These are phyloP conservation scores for Platycheirus rosarum DNA, from an alignment of 2,888 invertebrate species.

Conservation along the genomic window DNA sequence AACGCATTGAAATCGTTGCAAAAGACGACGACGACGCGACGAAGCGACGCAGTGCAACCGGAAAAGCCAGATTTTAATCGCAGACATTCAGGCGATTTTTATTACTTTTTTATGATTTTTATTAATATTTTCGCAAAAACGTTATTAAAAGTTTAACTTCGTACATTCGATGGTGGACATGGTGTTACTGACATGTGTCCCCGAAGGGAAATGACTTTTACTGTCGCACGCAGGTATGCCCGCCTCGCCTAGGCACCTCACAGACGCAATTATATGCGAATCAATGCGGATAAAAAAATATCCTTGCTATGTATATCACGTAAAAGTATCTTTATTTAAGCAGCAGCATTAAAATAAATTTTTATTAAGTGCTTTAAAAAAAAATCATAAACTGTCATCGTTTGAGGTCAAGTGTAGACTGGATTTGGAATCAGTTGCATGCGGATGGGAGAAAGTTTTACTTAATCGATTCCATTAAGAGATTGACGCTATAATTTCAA, in stretches of 20 bases:
- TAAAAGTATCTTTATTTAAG: conserved; percentile 31
- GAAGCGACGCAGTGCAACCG: conserved; percentile 36
- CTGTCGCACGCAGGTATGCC: conserved; percentile 24
- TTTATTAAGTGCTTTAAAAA: conserved; percentile 23
- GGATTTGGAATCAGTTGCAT: conserved; percentile 44
- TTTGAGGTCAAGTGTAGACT: conserved; percentile 59
- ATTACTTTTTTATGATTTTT: no score
- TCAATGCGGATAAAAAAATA: conserved; percentile 21
- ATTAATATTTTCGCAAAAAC: conserved; percentile 30
- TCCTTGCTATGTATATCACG: conserved; percentile 34
- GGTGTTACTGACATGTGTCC: conserved; percentile 28
- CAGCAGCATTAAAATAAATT: conserved; percentile 9
- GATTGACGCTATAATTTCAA: conserved; percentile 49
- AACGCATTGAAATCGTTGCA: neutral
- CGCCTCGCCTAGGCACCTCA: neutral
- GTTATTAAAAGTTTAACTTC: conserved; percentile 44
- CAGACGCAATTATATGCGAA: conserved; percentile 16
- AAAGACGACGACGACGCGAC: no score
- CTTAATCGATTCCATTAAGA: conserved; percentile 56
- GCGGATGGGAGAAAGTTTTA: conserved; percentile 67
- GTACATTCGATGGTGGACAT: conserved; percentile 5
- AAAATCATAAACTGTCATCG: conserved; percentile 31
- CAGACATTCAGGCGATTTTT: conserved; percentile 51
- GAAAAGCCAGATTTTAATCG: conserved; percentile 67
- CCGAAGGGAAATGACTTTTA: conserved; percentile 46